phyloP scores from a whole-genome alignment of 2,113 vertebrate genomes.

The Antidorcas marsupialis region DNA sequence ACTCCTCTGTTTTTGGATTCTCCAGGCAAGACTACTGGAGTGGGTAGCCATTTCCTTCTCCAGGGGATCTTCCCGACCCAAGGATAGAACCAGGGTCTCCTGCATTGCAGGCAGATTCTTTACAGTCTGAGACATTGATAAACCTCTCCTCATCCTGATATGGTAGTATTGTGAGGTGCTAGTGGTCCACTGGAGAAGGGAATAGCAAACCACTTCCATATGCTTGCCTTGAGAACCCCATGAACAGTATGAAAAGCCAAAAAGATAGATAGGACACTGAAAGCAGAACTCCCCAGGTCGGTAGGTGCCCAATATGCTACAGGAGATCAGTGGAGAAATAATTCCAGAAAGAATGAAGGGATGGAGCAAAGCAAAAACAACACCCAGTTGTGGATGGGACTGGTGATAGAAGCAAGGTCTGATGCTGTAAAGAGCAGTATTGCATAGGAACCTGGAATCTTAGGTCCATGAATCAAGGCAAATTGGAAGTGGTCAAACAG shows the following conservation, averaged over 20 bases:
- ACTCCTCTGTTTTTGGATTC: background rate
- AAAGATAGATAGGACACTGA: background rate
- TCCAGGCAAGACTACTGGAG: background rate
- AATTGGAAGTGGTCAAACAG: background rate
- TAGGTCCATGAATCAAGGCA: background rate
- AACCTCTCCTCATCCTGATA: background rate
- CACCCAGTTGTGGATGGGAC: too few species aligned
- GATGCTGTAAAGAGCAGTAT: too few species aligned
- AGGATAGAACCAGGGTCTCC: background rate
- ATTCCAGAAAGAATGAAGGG: background rate
- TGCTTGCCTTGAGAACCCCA: background rate
- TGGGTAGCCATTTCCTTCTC: background rate
- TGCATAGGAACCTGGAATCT: too few species aligned
- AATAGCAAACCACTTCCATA: background rate
- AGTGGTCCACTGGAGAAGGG: background rate
- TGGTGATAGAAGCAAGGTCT: too few species aligned
- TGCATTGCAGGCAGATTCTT: background rate
- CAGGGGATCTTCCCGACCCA: background rate
- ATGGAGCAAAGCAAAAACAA: too few species aligned
- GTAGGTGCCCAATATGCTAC: background rate
- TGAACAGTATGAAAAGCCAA: background rate
- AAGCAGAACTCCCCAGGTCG: background rate
- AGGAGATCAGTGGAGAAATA: background rate
- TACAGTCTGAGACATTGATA: background rate
- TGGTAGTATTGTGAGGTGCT: background rate